Percentiles rank a stretch among this genome's conserved stretches.
phyloP scores from a whole-genome alignment of 2,888 invertebrate species.

The Pseudoips prasinana region DNA sequence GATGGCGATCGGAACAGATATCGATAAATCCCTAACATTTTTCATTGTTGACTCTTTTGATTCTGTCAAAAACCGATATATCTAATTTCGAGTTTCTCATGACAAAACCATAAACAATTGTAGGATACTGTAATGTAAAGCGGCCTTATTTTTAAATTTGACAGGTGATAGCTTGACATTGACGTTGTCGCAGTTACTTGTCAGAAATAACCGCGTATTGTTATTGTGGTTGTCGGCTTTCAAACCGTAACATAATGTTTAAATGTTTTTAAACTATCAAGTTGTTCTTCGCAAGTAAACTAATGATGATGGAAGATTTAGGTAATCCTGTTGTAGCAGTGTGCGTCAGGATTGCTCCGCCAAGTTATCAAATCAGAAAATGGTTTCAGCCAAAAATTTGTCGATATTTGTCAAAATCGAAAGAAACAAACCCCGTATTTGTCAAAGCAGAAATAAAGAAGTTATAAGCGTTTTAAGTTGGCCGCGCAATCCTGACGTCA shows the following conservation, averaged over 20 bases:
- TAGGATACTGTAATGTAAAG: conserved; percentile 2
- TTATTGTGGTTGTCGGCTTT: conserved; percentile 2
- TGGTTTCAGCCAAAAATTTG: too few species aligned
- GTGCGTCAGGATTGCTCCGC: too few species aligned
- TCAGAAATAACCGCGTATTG: conserved; percentile 3
- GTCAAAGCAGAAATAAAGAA: too few species aligned
- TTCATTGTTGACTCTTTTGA: conserved; percentile 5
- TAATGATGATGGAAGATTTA: conserved; percentile 1
- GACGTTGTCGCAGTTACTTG: conserved; percentile 4
- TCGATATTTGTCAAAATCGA: too few species aligned
- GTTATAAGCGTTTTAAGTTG: too few species aligned
- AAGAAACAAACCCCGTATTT: too few species aligned
- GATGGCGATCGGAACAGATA: conserved; percentile 9
- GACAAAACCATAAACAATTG: conserved; percentile 3
- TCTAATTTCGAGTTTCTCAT: conserved; percentile 5
- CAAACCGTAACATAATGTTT: conserved; percentile 3
- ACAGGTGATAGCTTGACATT: conserved; percentile 4
- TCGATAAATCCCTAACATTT: conserved; percentile 8
- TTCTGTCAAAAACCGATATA: conserved; percentile 6
- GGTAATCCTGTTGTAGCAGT: conserved; percentile 3
- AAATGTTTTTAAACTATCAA: conserved; percentile 3
- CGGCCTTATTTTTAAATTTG: conserved; percentile 4
- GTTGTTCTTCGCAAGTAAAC: conserved; percentile 2
- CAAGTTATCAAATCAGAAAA: too few species aligned
- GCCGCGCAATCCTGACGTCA: too few species aligned